Evolutionary conservation across 2,113 vertebrate genomes (phyloP).

Genomic region (Anolis carolinensis): DNA sequence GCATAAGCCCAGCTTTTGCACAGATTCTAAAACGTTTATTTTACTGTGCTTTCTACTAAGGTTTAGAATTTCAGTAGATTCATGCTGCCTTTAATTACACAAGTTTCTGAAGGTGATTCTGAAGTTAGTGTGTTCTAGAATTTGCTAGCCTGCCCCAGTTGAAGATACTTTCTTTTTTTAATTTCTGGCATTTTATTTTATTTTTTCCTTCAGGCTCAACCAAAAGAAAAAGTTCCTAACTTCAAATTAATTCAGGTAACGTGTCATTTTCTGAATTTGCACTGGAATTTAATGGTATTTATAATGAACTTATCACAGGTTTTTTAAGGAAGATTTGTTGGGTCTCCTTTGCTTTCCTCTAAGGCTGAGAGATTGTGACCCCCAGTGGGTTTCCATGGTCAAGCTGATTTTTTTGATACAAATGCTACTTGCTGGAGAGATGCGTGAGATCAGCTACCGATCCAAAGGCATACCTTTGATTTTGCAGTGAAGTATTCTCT

Average conservation of each 20-base stretch:
- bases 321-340: no score
- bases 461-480: not conserved
- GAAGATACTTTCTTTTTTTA: not conserved
- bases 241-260: conserved; percentile 87
- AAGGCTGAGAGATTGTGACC: no score
- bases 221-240: conserved; percentile 75
- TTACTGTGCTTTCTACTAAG: not conserved
- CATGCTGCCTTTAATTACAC: not conserved
- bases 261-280: not conserved
- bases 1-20: not conserved
- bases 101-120: not conserved
- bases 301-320: no score
- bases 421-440: not conserved
- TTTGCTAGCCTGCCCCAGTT: not conserved
- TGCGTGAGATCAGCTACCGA: not conserved
- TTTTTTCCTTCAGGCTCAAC: conserved; percentile 76
- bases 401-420: not conserved
- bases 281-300: not conserved
- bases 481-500: not conserved
- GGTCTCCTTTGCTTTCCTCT: no score
- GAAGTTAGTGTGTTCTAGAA: not conserved
- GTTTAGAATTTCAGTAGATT: not conserved
- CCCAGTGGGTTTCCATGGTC: no score
- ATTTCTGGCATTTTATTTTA: not conserved
- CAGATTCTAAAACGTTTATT: not conserved